Conservation (phyloP, 2,888 invertebrate genomes). For the Nomada hirtipes region DNA sequence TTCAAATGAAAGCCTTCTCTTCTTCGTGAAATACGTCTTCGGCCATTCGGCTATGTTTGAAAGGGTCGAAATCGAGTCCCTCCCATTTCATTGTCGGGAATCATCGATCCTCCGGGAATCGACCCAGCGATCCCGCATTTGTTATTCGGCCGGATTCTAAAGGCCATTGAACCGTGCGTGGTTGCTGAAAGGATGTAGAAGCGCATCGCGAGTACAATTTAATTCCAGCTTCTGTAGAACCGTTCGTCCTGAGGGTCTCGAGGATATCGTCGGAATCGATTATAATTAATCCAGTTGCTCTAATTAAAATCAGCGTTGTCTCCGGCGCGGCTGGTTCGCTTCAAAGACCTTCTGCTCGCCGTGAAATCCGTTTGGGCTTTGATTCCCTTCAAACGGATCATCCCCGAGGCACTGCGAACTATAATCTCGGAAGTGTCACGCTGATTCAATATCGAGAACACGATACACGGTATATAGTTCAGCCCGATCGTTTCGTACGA, state of each 20-base stretch:
- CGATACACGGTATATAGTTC: no score
- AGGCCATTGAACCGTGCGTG: not conserved
- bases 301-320: not conserved
- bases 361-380: not conserved
- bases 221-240: not conserved
- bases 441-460: no score
- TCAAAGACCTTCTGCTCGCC: not conserved
- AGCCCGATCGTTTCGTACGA: no score
- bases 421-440: no score
- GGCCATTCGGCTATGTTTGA: not conserved
- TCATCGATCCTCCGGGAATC: not conserved
- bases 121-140: conserved; percentile 2
- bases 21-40: not conserved
- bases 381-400: not conserved
- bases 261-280: not conserved
- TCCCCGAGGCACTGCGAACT: not conserved
- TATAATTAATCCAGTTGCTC: not conserved
- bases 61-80: not conserved
- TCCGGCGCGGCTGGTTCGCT: not conserved
- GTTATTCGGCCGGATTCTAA: not conserved
- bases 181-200: not conserved
- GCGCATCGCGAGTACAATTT: not conserved
- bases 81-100: not conserved
- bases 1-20: not conserved
- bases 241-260: not conserved